Evolutionary conservation across 2,797 vertebrate species (phyloP), one percentile per base, ranked within the genome.

Genomic region (Diplodus puntazzo): DNA sequence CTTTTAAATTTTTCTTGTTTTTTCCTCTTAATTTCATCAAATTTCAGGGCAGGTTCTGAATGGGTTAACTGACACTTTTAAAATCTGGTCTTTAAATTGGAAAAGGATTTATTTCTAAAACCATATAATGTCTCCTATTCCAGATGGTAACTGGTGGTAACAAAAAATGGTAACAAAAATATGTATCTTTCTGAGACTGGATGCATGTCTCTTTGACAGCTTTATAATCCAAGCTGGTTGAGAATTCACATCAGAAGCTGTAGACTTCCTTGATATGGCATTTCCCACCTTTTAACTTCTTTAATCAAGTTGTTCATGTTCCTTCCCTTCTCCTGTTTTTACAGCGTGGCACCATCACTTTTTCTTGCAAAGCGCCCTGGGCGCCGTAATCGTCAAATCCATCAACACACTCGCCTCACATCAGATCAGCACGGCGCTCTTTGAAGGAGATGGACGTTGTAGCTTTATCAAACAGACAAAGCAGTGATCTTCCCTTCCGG

Each of bases 401-500:
- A 88, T 92, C 90, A 88, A 91, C 89, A 84, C 81, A 23, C 84
- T 87, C 79, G 60, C 87, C 87, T 88, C 83, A 70, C 86, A 88
- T 93, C 92, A 92, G 86, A 91, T 91, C 84, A 87, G 87, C 80
- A 20, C 73, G 20, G 30, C 53, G 16, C 76, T 81, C 90, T 94
- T 94, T 94, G 91, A 93, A 92, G 89, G 83, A 92, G 90, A 92
- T 88, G 88, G 93, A 94, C 90, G 89, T 87, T 85, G 87, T 77
- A 83, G 91, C 89, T 93, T 94, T 90, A 93, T 94, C 91, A 94
- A 93, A 91, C 89, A 92, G 91, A 93, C 93, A 94, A 94, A 92
- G 92, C 88, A 87, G 87, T 92, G 91, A 93, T 93, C 93, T 93
- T 89, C 86, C 91, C 91, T 94, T 93, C 89, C 79, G 92, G 90